Conservation (phyloP, 2,113 vertebrate species). For the Quiscalus mexicanus region DNA sequence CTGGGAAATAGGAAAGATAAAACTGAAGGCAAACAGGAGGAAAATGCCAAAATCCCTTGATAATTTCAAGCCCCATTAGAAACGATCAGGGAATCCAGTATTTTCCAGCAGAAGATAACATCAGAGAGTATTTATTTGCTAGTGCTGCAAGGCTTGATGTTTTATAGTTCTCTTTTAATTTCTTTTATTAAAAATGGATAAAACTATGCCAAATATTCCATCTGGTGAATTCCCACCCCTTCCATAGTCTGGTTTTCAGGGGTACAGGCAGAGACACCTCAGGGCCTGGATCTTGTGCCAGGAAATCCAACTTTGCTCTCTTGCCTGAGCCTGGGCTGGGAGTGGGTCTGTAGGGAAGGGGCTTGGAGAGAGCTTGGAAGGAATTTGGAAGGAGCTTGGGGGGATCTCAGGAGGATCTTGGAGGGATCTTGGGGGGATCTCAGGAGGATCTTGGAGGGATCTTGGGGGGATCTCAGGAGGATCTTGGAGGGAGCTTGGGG, state of each 20-base stretch:
- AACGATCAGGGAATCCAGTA: not conserved
- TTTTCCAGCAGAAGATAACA: slow-evolving; percentile 16
- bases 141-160: not conserved
- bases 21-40: not conserved
- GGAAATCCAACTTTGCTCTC: not conserved
- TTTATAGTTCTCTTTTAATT: slow-evolving; percentile 23
- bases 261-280: not conserved
- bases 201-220: not conserved
- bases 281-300: not conserved
- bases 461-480: too few relatives aligned
- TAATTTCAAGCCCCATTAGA: not conserved
- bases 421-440: too few relatives aligned
- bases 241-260: not conserved
- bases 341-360: rapidly evolving
- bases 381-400: too few relatives aligned
- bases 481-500: rapidly evolving
- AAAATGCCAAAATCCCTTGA: not conserved
- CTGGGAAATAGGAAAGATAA: too few relatives aligned
- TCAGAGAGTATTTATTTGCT: not conserved
- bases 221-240: not conserved
- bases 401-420: rapidly evolving
- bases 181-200: slow-evolving; percentile 1
- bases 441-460: too few relatives aligned
- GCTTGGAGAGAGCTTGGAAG: too few relatives aligned
- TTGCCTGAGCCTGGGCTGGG: not conserved